Percentiles rank a stretch among this genome's conserved stretches.
Conservation (phyloP, 2,888 invertebrate species). For the Glyphotaelius pellucidus region DNA sequence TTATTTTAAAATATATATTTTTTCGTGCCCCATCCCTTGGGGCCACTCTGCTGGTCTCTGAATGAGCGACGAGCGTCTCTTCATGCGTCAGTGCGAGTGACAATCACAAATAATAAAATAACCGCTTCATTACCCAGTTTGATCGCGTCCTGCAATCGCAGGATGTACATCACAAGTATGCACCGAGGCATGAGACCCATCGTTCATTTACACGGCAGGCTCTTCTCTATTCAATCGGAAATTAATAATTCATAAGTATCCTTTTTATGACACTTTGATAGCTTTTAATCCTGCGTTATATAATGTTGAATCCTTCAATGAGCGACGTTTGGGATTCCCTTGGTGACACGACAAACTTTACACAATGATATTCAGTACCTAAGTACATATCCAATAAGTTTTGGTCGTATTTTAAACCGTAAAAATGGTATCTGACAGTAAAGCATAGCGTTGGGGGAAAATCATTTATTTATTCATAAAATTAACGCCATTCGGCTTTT, state of each 20-base stretch:
- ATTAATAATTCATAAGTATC: neutral
- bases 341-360: too few relatives aligned
- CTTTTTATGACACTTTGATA: neutral
- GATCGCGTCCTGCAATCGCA: conserved; percentile 18
- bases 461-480: too few relatives aligned
- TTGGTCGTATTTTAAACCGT: neutral
- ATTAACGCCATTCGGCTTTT: too few relatives aligned
- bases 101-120: neutral
- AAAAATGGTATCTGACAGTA: too few relatives aligned
- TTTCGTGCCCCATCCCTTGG: neutral
- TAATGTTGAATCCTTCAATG: conserved; percentile 2
- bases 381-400: neutral
- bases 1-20: neutral
- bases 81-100: neutral
- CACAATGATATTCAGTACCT: neutral
- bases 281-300: neutral
- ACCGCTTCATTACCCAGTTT: conserved; percentile 4
- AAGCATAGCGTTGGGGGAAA: too few relatives aligned
- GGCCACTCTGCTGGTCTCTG: neutral
- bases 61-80: neutral
- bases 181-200: neutral
- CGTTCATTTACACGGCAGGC: neutral
- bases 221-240: neutral
- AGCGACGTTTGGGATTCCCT: neutral
- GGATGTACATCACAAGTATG: conserved; percentile 14